Conservation (phyloP, 2,888 invertebrate species). For the Acanthosoma haemorrhoidale region DNA sequence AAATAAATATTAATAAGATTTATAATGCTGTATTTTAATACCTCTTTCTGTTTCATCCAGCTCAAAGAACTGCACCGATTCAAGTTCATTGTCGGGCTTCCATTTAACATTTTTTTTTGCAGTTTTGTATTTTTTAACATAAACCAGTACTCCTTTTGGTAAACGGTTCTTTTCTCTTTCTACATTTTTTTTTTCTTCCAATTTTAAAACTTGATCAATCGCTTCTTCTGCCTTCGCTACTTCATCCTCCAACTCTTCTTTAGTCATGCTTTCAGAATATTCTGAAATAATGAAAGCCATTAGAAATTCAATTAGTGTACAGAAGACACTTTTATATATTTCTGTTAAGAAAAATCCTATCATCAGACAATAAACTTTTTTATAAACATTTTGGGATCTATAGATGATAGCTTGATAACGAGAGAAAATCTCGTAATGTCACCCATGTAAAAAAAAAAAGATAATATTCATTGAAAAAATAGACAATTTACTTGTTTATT, state of each 20-base stretch:
- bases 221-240: slow-evolving; percentile 47
- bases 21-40: slow-evolving; percentile 38
- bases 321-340: no score
- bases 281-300: not conserved
- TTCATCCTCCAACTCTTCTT: slow-evolving; percentile 44
- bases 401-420: no score
- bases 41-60: slow-evolving; percentile 87
- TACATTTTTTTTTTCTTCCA: slow-evolving; percentile 40
- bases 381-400: no score
- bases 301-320: no score
- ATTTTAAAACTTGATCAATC: slow-evolving; percentile 39
- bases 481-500: not conserved
- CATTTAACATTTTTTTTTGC: slow-evolving; percentile 74
- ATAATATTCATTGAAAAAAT: not conserved
- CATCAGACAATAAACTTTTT: no score
- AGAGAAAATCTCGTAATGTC: no score
- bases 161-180: slow-evolving; percentile 42
- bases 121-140: slow-evolving; percentile 51
- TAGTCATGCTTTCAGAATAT: slow-evolving; percentile 30
- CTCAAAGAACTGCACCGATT: slow-evolving; percentile 83
- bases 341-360: no score
- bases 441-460: not conserved
- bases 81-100: slow-evolving; percentile 72
- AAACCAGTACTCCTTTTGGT: slow-evolving; percentile 41
- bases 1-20: not conserved